These are phyloP conservation scores for Strix uralensis DNA, from an alignment of 2,113 vertebrate genomes.

Conservation along the genomic window DNA sequence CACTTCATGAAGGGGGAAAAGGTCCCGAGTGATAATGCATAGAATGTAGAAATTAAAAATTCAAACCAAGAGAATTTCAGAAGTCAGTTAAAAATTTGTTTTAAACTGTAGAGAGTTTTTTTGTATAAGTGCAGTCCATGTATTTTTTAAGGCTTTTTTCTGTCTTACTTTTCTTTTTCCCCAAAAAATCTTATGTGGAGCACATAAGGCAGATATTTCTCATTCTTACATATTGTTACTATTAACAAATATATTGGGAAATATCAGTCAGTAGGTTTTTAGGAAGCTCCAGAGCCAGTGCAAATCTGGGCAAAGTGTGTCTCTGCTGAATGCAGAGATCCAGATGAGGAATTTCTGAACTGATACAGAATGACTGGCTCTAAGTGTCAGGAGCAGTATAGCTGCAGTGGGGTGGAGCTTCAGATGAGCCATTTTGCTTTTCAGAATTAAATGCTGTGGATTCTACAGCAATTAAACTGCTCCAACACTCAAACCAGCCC, in stretches of 20 bases:
- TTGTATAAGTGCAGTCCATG: rapidly evolving
- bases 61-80: neutral
- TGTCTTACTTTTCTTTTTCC: rapidly evolving
- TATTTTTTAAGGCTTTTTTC: neutral
- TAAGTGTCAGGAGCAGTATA: neutral
- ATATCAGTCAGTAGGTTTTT: neutral
- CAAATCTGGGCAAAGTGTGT: neutral
- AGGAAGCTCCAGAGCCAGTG: neutral
- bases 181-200: neutral
- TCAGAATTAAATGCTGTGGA: neutral
- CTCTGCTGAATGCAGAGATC: neutral
- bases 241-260: neutral
- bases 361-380: neutral
- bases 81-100: neutral
- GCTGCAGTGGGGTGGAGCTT: neutral
- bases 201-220: neutral
- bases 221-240: neutral
- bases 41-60: neutral
- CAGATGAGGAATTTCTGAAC: neutral
- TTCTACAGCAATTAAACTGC: neutral
- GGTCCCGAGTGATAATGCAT: neutral
- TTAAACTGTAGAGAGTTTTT: neutral
- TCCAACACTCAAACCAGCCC: neutral
- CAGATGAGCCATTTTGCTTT: neutral
- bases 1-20: neutral